Evolutionary conservation across 2,888 invertebrate species (phyloP).

Genomic region (Sphinx pinastri): DNA sequence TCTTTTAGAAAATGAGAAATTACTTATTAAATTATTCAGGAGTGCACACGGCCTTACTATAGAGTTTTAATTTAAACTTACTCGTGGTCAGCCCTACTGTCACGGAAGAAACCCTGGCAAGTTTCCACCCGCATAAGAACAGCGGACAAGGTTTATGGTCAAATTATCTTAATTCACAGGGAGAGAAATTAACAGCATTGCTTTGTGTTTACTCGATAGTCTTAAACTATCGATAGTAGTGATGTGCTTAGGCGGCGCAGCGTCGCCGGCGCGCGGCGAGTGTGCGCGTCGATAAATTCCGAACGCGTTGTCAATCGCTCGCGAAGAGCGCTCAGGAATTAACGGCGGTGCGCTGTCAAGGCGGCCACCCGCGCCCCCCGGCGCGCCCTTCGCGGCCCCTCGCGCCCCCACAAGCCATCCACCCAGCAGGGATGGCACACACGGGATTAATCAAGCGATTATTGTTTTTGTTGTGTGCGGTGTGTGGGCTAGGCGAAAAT

Average conservation of each 20-base stretch:
- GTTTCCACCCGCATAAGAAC: too few relatives aligned
- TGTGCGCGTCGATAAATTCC: conserved; percentile 82
- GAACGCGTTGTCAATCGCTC: conserved; percentile 81
- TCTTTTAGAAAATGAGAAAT: too few relatives aligned
- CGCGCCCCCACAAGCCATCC: conserved; percentile 28
- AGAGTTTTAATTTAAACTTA: too few relatives aligned
- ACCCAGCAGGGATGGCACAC: conserved; percentile 18
- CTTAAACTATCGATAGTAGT: conserved; percentile 34
- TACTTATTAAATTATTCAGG: too few relatives aligned
- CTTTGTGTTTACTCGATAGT: background rate
- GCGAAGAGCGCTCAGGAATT: conserved; percentile 78
- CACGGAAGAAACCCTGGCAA: too few relatives aligned
- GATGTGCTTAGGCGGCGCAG: conserved; percentile 40
- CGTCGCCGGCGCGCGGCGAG: conserved; percentile 60
- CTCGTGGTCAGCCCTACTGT: too few relatives aligned
- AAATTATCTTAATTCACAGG: too few relatives aligned
- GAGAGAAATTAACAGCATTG: too few relatives aligned
- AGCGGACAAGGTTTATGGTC: too few relatives aligned
- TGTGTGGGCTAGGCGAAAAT: conserved; percentile 13
- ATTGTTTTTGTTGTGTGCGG: background rate
- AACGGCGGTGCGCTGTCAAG: conserved; percentile 79
- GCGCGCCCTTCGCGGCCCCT: conserved; percentile 4
- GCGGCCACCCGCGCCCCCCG: conserved; percentile 53
- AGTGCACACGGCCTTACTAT: too few relatives aligned
- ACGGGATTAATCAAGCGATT: conserved; percentile 11